Conservation (phyloP, 2,888 invertebrate genomes). For the Temnothorax ravouxi region DNA sequence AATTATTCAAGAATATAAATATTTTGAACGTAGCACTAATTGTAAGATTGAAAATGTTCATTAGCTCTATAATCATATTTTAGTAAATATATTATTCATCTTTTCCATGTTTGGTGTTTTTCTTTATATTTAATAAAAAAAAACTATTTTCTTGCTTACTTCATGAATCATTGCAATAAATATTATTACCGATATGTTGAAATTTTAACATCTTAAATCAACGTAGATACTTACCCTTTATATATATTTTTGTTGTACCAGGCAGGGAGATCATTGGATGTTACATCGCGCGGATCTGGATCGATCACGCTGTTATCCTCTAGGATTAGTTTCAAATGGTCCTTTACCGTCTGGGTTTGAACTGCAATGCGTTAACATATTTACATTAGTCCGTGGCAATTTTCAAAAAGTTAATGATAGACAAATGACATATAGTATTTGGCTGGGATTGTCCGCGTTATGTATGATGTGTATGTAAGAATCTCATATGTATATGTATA, state of each 20-base stretch:
- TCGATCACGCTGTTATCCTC: conserved; percentile 65
- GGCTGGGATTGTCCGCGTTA: too few species aligned
- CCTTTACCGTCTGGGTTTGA: conserved; percentile 76
- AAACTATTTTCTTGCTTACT: background rate
- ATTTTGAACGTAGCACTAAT: background rate
- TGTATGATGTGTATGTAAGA: too few species aligned
- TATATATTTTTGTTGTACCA: conserved; percentile 90
- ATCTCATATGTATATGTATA: too few species aligned
- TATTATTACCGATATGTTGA: background rate
- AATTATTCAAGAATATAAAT: background rate
- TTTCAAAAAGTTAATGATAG: too few species aligned
- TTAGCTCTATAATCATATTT: background rate
- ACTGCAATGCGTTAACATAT: conserved; percentile 62
- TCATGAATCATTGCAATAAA: background rate
- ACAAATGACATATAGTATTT: too few species aligned
- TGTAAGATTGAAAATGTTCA: background rate
- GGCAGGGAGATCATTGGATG: conserved; percentile 87
- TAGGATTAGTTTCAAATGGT: conserved; percentile 76
- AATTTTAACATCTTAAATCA: background rate
- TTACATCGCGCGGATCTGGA: conserved; percentile 58
- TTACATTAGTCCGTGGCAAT: too few species aligned
- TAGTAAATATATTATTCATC: background rate
- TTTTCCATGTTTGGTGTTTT: background rate
- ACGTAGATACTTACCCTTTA: conserved; percentile 70
- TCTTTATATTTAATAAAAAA: background rate